Percentiles rank a stretch among this genome's conserved stretches.
phyloP scores from a whole-genome alignment of 2,797 vertebrate species.

The Orestias chungarensis region DNA sequence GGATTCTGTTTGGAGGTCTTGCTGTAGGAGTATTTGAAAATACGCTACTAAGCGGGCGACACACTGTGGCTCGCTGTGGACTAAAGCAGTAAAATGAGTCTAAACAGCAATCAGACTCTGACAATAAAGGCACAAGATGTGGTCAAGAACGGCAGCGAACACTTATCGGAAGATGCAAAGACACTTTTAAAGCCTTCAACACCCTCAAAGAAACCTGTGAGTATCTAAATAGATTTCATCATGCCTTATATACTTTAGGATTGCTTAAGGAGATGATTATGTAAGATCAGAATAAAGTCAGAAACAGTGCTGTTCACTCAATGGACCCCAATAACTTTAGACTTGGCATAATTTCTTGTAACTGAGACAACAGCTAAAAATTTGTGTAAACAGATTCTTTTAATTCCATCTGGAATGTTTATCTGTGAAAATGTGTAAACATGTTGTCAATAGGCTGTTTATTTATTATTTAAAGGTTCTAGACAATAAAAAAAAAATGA shows the following conservation, averaged over 20 bases:
- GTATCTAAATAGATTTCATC: conserved; percentile 32
- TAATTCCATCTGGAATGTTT: conserved; percentile 7
- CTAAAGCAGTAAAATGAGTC: conserved; percentile 51
- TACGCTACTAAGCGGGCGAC: conserved; percentile 8
- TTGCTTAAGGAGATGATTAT: background rate
- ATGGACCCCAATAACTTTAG: background rate
- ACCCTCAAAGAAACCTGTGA: conserved; percentile 87
- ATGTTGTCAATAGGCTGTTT: background rate
- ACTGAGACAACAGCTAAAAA: background rate
- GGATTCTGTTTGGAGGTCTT: conserved; percentile 40
- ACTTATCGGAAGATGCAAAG: conserved; percentile 52
- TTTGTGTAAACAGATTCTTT: conserved; percentile 14
- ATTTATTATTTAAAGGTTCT: conserved; percentile 12
- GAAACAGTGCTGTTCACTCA: background rate
- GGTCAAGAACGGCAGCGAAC: conserved; percentile 40
- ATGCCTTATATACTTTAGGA: background rate
- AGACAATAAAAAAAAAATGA: conserved; percentile 7
- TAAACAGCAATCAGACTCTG: conserved; percentile 53
- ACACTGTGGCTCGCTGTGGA: conserved; percentile 26
- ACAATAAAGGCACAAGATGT: conserved; percentile 43
- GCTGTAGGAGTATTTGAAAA: conserved; percentile 17
- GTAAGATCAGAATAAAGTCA: background rate
- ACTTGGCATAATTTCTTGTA: background rate
- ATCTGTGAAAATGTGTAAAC: background rate
- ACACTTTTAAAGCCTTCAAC: conserved; percentile 70